phyloP scores from a whole-genome alignment of 2,797 vertebrate genomes.

The Parauchenoglanis punctatus region DNA sequence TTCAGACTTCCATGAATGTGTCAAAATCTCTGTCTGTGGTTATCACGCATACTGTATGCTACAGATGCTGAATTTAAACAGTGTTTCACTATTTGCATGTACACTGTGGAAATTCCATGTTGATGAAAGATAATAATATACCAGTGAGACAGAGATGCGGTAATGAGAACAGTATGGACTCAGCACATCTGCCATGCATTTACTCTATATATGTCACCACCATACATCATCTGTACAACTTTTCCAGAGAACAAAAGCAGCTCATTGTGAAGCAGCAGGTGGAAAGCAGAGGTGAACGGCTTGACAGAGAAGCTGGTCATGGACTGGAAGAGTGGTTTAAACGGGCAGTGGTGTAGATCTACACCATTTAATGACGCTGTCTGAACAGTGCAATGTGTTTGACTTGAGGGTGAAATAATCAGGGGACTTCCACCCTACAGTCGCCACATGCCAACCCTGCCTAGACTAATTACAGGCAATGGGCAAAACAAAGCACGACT shows the following conservation, averaged over 20 bases:
- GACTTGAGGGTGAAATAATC: slow-evolving; percentile 29
- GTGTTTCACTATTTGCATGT: not conserved
- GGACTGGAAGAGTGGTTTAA: slow-evolving; percentile 23
- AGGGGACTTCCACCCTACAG: slow-evolving; percentile 42
- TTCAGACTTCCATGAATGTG: slow-evolving; percentile 8
- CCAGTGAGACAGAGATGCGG: not conserved
- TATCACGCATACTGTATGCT: not conserved
- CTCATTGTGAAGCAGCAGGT: slow-evolving; percentile 29
- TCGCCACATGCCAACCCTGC: slow-evolving; percentile 35
- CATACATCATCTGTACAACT: slow-evolving; percentile 20
- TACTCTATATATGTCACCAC: slow-evolving; percentile 15
- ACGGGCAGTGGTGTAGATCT: slow-evolving; percentile 15
- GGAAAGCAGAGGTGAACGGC: slow-evolving; percentile 34
- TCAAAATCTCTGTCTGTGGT: not conserved
- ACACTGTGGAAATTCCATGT: not conserved
- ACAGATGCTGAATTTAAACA: not conserved
- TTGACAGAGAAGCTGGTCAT: slow-evolving; percentile 20
- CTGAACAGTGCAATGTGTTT: slow-evolving; percentile 36
- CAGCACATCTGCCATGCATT: slow-evolving; percentile 27
- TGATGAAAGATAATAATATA: not conserved
- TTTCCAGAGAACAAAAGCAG: not conserved
- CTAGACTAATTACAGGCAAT: slow-evolving; percentile 41
- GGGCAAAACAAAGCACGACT: slow-evolving; percentile 30
- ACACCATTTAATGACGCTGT: slow-evolving; percentile 3
- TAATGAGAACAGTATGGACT: slow-evolving; percentile 27